These are phyloP conservation scores for Epizoanthus scotinus DNA, from an alignment of 92 coral and sea anemone genomes.

Conservation along the genomic window DNA sequence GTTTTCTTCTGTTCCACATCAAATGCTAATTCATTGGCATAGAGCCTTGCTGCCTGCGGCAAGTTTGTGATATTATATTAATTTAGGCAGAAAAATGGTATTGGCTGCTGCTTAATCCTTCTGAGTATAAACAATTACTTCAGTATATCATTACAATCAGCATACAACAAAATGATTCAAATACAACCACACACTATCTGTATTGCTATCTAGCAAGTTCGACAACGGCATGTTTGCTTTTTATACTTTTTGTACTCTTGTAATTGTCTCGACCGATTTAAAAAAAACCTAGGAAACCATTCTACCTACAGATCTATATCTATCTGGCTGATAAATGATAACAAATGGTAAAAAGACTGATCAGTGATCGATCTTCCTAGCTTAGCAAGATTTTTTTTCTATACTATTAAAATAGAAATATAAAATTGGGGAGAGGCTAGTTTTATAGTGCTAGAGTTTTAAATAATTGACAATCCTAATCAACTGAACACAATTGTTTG, in stretches of 20 bases:
- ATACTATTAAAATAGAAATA: no score
- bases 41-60: neutral
- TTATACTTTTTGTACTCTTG: neutral
- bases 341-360: no score
- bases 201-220: neutral
- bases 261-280: neutral
- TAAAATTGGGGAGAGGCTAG: neutral
- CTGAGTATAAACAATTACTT: slow-evolving; percentile 9
- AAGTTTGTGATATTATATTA: neutral
- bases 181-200: neutral
- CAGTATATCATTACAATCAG: slow-evolving; percentile 23
- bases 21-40: neutral
- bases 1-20: neutral
- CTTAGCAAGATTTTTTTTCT: no score
- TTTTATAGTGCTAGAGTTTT: neutral
- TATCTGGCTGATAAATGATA: no score
- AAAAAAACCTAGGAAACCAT: no score
- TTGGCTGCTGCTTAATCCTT: slow-evolving; percentile 20
- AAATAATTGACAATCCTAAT: neutral
- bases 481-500: neutral
- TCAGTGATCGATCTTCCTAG: no score
- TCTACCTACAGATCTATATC: no score
- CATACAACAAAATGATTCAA: neutral
- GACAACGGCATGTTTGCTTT: neutral
- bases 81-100: neutral